Evolutionary conservation across 2,113 vertebrate species (phyloP), one percentile per base, ranked within the genome.

Genomic region (Malaclemys terrapin): DNA sequence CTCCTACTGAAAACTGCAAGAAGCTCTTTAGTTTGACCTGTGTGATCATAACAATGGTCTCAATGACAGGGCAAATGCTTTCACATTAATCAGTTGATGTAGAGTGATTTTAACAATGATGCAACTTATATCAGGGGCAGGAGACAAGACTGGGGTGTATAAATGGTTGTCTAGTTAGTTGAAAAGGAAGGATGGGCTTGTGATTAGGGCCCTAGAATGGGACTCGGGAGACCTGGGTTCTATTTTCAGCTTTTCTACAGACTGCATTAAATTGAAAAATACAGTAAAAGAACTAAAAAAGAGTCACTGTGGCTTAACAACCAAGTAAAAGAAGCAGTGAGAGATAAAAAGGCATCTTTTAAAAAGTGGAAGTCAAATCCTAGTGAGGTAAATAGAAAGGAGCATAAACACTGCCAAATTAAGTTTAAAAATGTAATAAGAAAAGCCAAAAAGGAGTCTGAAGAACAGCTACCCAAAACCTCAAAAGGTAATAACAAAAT

Each of bases 1-100:
- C 89, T 5, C 56, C 59, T 91, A 49, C 90, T 84, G 93, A 88
- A 97, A 98, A 98, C 90, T 79, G 92, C 86, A 91, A 95, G 76
- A 92, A 81, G 47, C 85, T 88, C 38, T 90, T 96, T 95, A 89
- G 85, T 49, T 89, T 91, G 95, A 65, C 76, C 81, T 88, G 87
- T 83, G 89, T 8, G 3, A 87, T 91, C 62, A 11, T 91, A 12
- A 82, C 5, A 85, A 54, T 95, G 52, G 59, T 95, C 94, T 94
- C 93, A 72, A 93, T 1, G 79, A 97, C 93, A 87, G 76, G 47
- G 85, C 45, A 93, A 88, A 80, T 75, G 83, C 57, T 69, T 53
- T 0, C 10, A 87, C 49, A 79, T 2, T 29, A 91, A 96, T 96
- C 95, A 93, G 90, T 56, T 89, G 80, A 54, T 59, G 76, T 45